A percentile compares a stretch with the other conserved stretches of the same genome.
Evolutionary conservation across 2,888 invertebrate genomes (phyloP).

Genomic region (Troides oblongomaculatus): DNA sequence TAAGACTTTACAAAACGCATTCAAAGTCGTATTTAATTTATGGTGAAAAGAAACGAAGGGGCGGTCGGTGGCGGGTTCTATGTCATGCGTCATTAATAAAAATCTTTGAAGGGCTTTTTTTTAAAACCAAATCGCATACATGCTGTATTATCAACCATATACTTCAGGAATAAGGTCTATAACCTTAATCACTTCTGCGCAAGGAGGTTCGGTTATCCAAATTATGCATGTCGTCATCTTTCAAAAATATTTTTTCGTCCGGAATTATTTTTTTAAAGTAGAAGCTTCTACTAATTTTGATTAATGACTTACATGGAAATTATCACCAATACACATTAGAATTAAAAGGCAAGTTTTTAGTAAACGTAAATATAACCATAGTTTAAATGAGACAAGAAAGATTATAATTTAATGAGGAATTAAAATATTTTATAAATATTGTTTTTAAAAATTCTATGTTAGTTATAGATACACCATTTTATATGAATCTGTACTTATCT

Average conservation of each 20-base stretch:
- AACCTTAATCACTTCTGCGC: conserved; percentile 11
- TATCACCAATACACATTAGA: too few relatives aligned
- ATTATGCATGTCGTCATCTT: conserved; percentile 29
- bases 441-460: too few relatives aligned
- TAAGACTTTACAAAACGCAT: conserved; percentile 11
- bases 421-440: too few relatives aligned
- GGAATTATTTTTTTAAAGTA: too few relatives aligned
- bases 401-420: too few relatives aligned
- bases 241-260: not conserved
- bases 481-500: too few relatives aligned
- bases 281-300: too few relatives aligned
- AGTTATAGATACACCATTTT: too few relatives aligned
- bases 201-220: not conserved
- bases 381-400: too few relatives aligned
- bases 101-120: conserved; percentile 36
- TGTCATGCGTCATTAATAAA: conserved; percentile 65
- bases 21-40: conserved; percentile 48
- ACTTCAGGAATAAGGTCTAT: conserved; percentile 7
- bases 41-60: conserved; percentile 47
- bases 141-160: conserved; percentile 27
- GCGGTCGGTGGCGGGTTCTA: conserved; percentile 59
- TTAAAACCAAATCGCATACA: conserved; percentile 19
- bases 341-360: too few relatives aligned
- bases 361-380: too few relatives aligned
- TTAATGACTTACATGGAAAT: too few relatives aligned